These are phyloP conservation scores for Ochotona princeps DNA, from an alignment of 2,113 vertebrate species.

Conservation along the genomic window DNA sequence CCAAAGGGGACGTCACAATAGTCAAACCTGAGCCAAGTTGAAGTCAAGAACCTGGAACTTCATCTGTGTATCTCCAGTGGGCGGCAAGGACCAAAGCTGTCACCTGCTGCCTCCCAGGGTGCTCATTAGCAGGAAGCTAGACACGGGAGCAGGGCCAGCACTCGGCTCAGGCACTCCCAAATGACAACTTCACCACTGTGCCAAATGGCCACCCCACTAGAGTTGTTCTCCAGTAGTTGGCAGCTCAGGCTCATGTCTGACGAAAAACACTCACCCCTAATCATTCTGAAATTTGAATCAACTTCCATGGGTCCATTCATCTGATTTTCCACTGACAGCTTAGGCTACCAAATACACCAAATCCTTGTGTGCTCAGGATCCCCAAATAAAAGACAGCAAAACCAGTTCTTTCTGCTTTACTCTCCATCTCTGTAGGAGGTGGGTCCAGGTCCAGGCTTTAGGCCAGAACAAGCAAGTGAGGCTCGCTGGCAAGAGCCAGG, in stretches of 20 bases:
- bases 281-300: neutral
- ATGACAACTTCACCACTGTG: too few species aligned
- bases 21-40: neutral
- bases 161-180: too few species aligned
- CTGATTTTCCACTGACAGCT: conserved; percentile 27
- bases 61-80: too few species aligned
- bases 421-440: neutral
- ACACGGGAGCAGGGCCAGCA: too few species aligned
- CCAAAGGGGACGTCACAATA: too few species aligned
- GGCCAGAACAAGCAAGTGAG: conserved; percentile 8
- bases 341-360: neutral
- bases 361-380: neutral
- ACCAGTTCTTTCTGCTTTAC: neutral
- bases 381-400: conserved; percentile 27
- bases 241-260: neutral
- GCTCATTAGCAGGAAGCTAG: too few species aligned
- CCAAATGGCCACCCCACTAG: too few species aligned
- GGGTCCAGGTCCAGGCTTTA: neutral
- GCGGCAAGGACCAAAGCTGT: too few species aligned
- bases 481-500: conserved; percentile 1
- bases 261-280: neutral
- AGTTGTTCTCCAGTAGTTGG: neutral
- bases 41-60: neutral
- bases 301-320: neutral
- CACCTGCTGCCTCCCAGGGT: too few species aligned